phyloP scores from a whole-genome alignment of 2,797 vertebrate genomes.

The Erethizon dorsatum region DNA sequence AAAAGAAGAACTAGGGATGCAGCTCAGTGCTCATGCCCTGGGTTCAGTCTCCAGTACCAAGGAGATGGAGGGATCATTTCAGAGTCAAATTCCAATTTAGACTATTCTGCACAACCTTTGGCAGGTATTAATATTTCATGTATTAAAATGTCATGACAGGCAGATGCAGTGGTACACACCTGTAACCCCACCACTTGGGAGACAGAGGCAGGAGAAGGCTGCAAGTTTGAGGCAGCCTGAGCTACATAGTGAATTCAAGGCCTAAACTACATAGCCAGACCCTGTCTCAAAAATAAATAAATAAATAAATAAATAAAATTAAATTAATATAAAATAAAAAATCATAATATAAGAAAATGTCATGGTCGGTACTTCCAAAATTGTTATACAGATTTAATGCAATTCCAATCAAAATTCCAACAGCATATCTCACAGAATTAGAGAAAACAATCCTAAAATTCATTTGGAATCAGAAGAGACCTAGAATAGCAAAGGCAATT shows the following conservation, averaged over 20 bases:
- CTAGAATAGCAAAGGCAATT: too few relatives aligned
- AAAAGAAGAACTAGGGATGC: background rate
- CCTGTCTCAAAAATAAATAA: background rate
- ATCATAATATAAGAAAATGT: too few relatives aligned
- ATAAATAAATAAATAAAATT: too few relatives aligned
- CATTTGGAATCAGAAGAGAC: too few relatives aligned
- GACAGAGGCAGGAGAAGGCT: background rate
- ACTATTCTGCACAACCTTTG: slow-evolving; percentile 41
- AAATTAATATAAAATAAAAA: too few relatives aligned
- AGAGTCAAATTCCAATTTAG: slow-evolving; percentile 46
- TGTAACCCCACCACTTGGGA: background rate
- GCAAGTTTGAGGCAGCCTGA: background rate
- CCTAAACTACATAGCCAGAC: background rate
- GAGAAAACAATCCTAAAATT: too few relatives aligned
- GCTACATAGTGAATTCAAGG: background rate
- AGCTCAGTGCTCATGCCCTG: background rate
- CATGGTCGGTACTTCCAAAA: too few relatives aligned
- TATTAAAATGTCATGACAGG: slow-evolving; percentile 22
- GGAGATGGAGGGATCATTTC: background rate
- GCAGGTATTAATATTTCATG: slow-evolving; percentile 5
- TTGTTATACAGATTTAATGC: too few relatives aligned
- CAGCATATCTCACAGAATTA: too few relatives aligned
- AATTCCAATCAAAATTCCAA: too few relatives aligned
- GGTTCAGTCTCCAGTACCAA: background rate
- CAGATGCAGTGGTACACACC: background rate